phyloP scores from a whole-genome alignment of 2,888 invertebrate genomes.

The Noctua janthe region DNA sequence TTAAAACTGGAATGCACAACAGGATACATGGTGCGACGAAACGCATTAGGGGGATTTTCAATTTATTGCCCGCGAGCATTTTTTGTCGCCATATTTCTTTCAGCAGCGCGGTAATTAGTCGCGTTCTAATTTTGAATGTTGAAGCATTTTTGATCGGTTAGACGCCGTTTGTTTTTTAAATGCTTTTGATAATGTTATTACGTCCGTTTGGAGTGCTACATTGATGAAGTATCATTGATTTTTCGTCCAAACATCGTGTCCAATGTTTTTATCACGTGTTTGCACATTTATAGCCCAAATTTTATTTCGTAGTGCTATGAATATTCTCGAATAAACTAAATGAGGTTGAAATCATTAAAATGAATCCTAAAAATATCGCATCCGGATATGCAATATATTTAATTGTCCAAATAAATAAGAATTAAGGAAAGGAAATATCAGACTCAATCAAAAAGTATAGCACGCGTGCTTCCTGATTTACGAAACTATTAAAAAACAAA shows the following conservation, averaged over 20 bases:
- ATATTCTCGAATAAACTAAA: slow-evolving; percentile 12
- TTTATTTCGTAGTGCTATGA: slow-evolving; percentile 2
- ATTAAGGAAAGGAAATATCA: slow-evolving; percentile 48
- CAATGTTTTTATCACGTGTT: not conserved
- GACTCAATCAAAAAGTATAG: slow-evolving; percentile 31
- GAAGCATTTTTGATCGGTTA: slow-evolving; percentile 57
- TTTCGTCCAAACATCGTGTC: not conserved
- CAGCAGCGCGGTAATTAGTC: slow-evolving; percentile 62
- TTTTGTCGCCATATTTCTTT: slow-evolving; percentile 67
- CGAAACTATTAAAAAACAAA: slow-evolving; percentile 58
- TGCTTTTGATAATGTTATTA: slow-evolving; percentile 7
- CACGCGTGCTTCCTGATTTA: slow-evolving; percentile 60
- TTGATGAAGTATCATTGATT: slow-evolving; percentile 19
- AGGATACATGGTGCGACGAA: slow-evolving; percentile 59
- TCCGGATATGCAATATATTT: slow-evolving; percentile 32
- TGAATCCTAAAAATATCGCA: slow-evolving; percentile 21
- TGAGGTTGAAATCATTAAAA: slow-evolving; percentile 17
- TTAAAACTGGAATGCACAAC: slow-evolving; percentile 52
- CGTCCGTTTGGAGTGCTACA: slow-evolving; percentile 7
- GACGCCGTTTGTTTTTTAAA: slow-evolving; percentile 43
- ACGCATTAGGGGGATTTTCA: slow-evolving; percentile 52
- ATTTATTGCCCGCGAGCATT: slow-evolving; percentile 61
- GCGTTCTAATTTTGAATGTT: slow-evolving; percentile 62
- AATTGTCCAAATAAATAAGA: slow-evolving; percentile 42
- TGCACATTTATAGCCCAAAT: not conserved